Conservation (phyloP, 2,797 vertebrate species). For the Peromyscus nudipes region DNA sequence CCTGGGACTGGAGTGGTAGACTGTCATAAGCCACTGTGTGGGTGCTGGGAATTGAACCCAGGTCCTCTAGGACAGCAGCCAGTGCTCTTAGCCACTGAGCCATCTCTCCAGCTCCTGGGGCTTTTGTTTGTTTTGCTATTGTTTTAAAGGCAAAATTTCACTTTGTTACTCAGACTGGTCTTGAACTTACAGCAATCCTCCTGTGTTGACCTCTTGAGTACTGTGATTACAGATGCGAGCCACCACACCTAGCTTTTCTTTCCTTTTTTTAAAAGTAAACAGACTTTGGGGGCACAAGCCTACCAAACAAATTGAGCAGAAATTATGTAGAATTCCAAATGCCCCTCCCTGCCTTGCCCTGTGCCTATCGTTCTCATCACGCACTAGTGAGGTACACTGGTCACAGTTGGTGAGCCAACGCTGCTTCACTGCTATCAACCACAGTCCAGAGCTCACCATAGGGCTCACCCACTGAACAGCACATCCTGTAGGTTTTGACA, state of each 20-base stretch:
- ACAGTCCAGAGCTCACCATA: neutral
- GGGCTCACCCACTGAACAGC: neutral
- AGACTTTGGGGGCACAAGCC: neutral
- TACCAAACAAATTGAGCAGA: neutral
- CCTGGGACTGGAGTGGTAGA: neutral
- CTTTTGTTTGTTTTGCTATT: neutral
- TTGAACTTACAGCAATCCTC: neutral
- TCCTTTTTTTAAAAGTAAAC: neutral
- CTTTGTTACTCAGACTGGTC: neutral
- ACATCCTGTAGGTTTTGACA: no score
- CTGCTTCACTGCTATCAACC: neutral
- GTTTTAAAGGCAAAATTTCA: neutral
- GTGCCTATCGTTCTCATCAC: fast-evolving
- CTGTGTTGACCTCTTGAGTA: neutral
- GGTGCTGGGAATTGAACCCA: neutral
- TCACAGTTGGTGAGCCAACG: no score
- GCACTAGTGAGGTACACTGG: neutral
- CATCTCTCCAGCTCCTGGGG: neutral
- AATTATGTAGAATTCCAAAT: neutral
- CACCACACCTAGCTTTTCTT: neutral
- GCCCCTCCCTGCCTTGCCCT: no score
- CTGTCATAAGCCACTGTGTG: neutral
- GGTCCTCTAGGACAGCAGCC: neutral
- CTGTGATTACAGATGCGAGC: neutral
- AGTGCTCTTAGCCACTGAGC: neutral